Base-by-base conservation (phyloP, 2,888 invertebrate genomes). In the Euproctis similis region DNA sequence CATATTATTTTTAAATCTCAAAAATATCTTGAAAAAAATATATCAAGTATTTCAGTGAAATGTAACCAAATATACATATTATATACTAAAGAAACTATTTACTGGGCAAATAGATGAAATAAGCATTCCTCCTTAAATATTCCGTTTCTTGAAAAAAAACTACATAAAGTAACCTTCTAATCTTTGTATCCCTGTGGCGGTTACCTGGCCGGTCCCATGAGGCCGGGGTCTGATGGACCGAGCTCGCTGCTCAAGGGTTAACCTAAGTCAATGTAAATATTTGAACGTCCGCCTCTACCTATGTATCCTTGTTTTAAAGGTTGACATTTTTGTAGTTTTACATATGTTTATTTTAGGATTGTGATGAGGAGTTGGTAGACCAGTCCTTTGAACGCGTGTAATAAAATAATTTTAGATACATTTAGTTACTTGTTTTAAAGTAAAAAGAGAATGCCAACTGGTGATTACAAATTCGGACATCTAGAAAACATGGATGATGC, bases 241-340 rank as follows among this genome's bases (percentile, higher is more conserved):
- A 71, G 71, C 47, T 56, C 53, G 59, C 63, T 53, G 59, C 54
- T 62, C 62, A 69, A 72, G 75, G 80, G 80, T 80, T 81, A 78
- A 75, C 80, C 77, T 73, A 69, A 70, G 72, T 69, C 74, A 71
- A 68, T 68, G 69, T 82, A 77, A 82, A 82, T 82, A 82, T 81
- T 81, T 78, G 73, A 82, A 55, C 55, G 34, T 55, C 50, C 53
- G 46, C 50, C 46, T 47, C 48, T 50, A 46, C 53, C 47, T 44
- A 49, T 41, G 54, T 51, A 51, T 45, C 45, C 40, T 42, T 51
- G 48, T 51, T 48, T 54, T 53, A 53, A 53, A 43, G 32, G 29
- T 51, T 45, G 37, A 48, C 55, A 48, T 46, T 46, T 44, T 48
- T 45, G 28, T 28, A 33, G 30, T 31, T 34, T 34, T 37, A 50